Conservation (phyloP, 2,113 vertebrate species). For the Mugil cephalus region DNA sequence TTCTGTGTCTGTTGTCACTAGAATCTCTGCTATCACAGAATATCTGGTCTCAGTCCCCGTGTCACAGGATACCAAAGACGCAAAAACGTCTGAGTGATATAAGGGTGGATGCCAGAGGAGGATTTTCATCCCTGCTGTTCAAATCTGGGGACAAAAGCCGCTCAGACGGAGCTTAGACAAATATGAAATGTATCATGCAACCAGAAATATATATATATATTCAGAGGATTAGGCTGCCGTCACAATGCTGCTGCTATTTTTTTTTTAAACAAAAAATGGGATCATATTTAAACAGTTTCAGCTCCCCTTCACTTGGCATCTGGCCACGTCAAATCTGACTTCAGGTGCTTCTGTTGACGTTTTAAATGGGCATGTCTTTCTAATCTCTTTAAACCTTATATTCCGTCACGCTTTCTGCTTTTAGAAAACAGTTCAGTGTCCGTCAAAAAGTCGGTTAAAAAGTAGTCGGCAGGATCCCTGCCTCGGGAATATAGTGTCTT, state of each 20-base stretch:
- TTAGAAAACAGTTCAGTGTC: background rate
- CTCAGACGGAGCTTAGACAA: slow-evolving; percentile 7
- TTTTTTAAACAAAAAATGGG: no score
- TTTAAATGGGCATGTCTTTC: slow-evolving; percentile 2
- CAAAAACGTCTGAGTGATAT: slow-evolving; percentile 20
- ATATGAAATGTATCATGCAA: background rate
- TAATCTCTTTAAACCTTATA: background rate
- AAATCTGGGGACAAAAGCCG: slow-evolving; percentile 5
- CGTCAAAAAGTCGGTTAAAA: background rate
- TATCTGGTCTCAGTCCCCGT: slow-evolving; percentile 9
- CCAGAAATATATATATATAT: background rate
- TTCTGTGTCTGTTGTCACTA: slow-evolving; percentile 2
- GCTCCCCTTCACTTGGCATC: no score
- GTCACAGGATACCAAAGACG: slow-evolving; percentile 8
- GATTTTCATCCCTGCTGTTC: slow-evolving; percentile 16
- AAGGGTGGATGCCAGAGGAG: background rate
- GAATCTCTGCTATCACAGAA: slow-evolving; percentile 24
- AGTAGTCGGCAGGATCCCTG: background rate
- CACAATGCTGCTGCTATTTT: background rate
- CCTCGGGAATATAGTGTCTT: no score
- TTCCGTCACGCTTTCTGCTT: background rate
- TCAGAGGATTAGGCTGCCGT: background rate
- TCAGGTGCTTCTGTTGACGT: background rate
- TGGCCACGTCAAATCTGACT: background rate
- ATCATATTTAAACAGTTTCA: no score